These are phyloP conservation scores for Argya squamiceps DNA, from an alignment of 2,797 vertebrate species.

Conservation along the genomic window DNA sequence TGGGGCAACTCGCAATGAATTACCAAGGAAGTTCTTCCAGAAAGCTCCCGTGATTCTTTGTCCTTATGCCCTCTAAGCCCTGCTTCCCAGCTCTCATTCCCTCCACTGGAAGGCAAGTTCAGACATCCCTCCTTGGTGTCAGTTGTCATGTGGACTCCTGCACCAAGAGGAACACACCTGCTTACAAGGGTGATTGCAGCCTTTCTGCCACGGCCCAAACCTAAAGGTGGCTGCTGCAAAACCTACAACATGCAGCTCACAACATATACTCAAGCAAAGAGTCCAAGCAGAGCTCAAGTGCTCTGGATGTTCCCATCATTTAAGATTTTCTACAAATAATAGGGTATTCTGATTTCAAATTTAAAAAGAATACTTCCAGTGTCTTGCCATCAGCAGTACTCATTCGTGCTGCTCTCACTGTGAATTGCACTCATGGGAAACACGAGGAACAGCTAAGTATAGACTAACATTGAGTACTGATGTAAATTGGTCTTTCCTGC, in stretches of 20 bases:
- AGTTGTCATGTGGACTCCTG: not conserved
- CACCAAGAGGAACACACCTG: not conserved
- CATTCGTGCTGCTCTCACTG: not conserved
- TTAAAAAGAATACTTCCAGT: not conserved
- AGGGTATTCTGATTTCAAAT: not conserved
- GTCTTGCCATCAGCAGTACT: not conserved
- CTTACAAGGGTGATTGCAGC: accelerated
- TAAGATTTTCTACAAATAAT: not conserved
- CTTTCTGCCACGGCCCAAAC: not conserved
- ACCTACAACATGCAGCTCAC: not conserved
- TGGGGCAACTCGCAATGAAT: not conserved
- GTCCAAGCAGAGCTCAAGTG: not conserved
- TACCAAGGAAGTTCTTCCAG: not conserved
- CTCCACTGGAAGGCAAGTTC: not conserved
- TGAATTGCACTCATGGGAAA: constrained; percentile 13
- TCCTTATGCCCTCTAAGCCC: not conserved
- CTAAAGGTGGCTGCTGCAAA: not conserved
- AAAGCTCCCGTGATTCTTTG: not conserved
- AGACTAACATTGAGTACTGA: not conserved
- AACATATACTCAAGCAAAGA: not conserved
- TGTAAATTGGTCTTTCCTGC: constrained; percentile 7
- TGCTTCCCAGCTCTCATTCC: not conserved
- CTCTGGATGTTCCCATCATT: not conserved
- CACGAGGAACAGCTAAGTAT: constrained; percentile 22
- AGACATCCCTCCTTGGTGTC: not conserved